These are phyloP conservation scores for Bombus confusus DNA, from an alignment of 1,140 invertebrate species.

Conservation along the genomic window DNA sequence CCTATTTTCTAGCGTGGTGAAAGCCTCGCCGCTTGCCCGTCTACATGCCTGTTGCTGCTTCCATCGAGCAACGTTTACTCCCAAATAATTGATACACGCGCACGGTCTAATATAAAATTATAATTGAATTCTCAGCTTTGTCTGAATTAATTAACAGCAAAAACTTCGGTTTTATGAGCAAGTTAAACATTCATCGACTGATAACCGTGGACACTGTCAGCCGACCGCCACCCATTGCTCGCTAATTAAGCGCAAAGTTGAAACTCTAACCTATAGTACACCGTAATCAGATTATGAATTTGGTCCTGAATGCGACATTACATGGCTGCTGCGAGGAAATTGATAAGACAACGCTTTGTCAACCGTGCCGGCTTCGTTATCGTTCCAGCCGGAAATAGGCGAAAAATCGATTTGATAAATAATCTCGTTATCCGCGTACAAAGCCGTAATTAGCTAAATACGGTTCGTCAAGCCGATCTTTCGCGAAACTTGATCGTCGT, in stretches of 20 bases:
- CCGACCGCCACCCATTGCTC: slow-evolving; percentile 3
- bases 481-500: too few relatives aligned
- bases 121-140: slow-evolving; percentile 34
- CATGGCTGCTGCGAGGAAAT: slow-evolving; percentile 31
- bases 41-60: background rate
- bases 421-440: too few relatives aligned
- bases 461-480: too few relatives aligned
- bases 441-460: too few relatives aligned
- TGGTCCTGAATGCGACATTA: slow-evolving; percentile 37
- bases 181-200: slow-evolving; percentile 32
- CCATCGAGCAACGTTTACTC: background rate
- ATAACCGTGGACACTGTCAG: background rate
- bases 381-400: background rate
- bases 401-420: background rate
- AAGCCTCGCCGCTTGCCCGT: background rate
- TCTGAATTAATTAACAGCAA: slow-evolving; percentile 43
- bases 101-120: slow-evolving; percentile 17
- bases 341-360: slow-evolving; percentile 46
- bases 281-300: slow-evolving; percentile 48
- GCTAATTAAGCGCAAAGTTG: slow-evolving; percentile 53
- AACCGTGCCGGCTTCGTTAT: background rate
- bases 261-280: slow-evolving; percentile 43
- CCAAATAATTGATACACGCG: slow-evolving; percentile 14
- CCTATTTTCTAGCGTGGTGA: background rate
- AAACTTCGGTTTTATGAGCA: slow-evolving; percentile 27